Base-by-base conservation (phyloP, 2,888 invertebrate genomes). In the Coelopa pilipes region DNA sequence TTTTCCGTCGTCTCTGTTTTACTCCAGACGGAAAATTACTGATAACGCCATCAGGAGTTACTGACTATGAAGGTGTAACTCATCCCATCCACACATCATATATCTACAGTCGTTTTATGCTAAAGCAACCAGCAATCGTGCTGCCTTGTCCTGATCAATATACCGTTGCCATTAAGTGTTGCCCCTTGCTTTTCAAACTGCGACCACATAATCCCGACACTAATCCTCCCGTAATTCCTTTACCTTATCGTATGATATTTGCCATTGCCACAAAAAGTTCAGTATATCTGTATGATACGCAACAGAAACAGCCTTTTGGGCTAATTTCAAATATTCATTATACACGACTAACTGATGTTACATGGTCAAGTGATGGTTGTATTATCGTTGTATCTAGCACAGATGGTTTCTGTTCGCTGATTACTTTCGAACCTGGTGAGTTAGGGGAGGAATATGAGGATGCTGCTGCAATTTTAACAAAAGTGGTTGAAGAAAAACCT, bases 11-110 rank as follows among this genome's bases (percentile, higher is more conserved):
- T 50, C 87, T 98, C 45, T 91, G 93, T 63, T 99, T 97, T 84
- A 94, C 96, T 34, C 96, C 97, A 0, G 97, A 98, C 86, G 99
- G 99, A 0, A 90, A 93, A 82, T 87, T 99, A 65, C 87, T 99
- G 24, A 91, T 98, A n/a, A 94, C 94, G 0, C 99, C 99, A 0
- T 93, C 96, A 0, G 98, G 98, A 0, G 91, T 93, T 72, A 89
- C 96, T 0, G 94, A 95, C 82, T 90, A 91, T 0, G 92, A 92
- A 63, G 92, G 92, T 70, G 90, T 91, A n/a, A 85, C 90, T 15
- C 92, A 91, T 79, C 89, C 90, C 0, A 83, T 90, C 1, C 89
- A 88, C 79, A 90, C 90, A 7, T 90, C 90, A 0, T 91, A 91
- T 74, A 90, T 90, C 55, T 91, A 90, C 77, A 90, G 90, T 0